Evolutionary conservation across 2,797 vertebrate species (phyloP), one percentile per base, ranked within the genome.

Genomic region (Phylloscopus collybita): DNA sequence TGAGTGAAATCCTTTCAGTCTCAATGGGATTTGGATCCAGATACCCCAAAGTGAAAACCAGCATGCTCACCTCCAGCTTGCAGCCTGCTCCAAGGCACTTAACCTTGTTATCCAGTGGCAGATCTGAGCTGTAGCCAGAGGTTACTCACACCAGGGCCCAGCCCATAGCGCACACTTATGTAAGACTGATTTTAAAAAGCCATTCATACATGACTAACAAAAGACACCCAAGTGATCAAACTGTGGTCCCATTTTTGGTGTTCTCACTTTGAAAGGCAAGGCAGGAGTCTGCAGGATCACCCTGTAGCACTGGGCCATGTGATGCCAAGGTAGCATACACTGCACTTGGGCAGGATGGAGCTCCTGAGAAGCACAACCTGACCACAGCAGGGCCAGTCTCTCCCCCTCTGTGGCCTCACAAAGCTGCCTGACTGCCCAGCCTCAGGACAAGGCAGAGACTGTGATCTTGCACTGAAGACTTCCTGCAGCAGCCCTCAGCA

Each of bases 401-500:
- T 21, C 27, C 51, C 51, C 9, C 25, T 21, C 34, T 7, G 2
- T 1, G 0, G 59, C 42, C 42, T 36, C 40, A 27, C 0, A 0
- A 49, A 53, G 47, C 61, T 54, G 34, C 49, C 49, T 38, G 56
- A 1, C 1, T 4, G 2, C 27, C 21, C 62, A 9, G 42, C 16
- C 45, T 32, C 1, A 0, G 44, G 57, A 54, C 5, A 50, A 44
- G 49, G 42, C 78, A 80, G 65, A 17, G 26, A 44, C 40, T 30
- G 32, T 6, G 51, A 34, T 2, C 22, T 3, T 50, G 50, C 30
- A 32, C 34, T 22, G 22, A 16, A 53, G 38, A 10, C n/a, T n/a
- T n/a, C n/a, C n/a, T n/a, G 49, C 27, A 54, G 22, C 25, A 70
- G 49, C 62, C 38, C 57, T 49, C 6, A 6, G 17, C 17, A 38